Percentiles rank a stretch among this genome's conserved stretches.
Conservation (phyloP, 2,113 vertebrate species). For the Sapajus apella region DNA sequence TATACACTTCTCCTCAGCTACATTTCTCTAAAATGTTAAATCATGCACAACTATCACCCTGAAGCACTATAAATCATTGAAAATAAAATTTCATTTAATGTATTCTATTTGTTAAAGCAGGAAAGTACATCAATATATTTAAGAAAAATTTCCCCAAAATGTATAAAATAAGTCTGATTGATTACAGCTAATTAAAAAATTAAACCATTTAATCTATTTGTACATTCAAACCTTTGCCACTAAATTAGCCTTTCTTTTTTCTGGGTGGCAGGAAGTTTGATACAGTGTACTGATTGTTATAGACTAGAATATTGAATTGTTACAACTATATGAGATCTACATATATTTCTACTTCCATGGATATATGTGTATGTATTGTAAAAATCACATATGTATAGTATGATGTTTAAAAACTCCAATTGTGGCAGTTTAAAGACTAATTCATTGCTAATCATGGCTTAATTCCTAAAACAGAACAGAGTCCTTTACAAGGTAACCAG, state of each 20-base stretch:
- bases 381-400: conserved; percentile 12
- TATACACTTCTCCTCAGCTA: neutral
- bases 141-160: conserved; percentile 17
- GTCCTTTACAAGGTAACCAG: conserved; percentile 76
- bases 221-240: neutral
- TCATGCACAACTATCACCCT: neutral
- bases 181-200: conserved; percentile 24
- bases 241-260: neutral
- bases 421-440: conserved; percentile 66
- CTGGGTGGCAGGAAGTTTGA: neutral
- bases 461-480: conserved; percentile 77
- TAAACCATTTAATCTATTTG: neutral
- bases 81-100: conserved; percentile 29
- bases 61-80: neutral
- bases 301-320: conserved; percentile 23
- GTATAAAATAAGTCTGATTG: conserved; percentile 23
- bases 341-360: neutral
- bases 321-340: neutral
- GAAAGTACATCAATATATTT: neutral
- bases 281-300: neutral
- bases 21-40: conserved; percentile 4
- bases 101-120: conserved; percentile 12
- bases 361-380: neutral
- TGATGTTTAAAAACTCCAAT: conserved; percentile 43
- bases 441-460: conserved; percentile 77